These are phyloP conservation scores for Etheostoma cragini DNA, from an alignment of 2,113 vertebrate genomes.

Conservation along the genomic window DNA sequence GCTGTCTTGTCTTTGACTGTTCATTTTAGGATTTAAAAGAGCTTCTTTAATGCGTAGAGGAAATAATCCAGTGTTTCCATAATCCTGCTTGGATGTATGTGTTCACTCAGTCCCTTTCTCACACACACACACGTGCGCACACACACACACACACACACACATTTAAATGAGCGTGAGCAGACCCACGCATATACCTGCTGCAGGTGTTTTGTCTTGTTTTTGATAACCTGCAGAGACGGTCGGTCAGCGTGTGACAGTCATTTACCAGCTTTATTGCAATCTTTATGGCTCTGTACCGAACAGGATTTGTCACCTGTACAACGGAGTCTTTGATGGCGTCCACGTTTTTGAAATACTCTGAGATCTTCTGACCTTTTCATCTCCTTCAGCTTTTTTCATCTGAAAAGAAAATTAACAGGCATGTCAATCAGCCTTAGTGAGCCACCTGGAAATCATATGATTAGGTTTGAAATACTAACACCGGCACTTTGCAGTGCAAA, in stretches of 20 bases:
- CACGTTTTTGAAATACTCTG: conserved; percentile 44
- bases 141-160: not conserved
- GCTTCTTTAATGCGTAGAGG: conserved; percentile 38
- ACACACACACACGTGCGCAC: conserved; percentile 12
- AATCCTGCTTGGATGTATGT: conserved; percentile 64
- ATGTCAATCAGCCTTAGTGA: conserved; percentile 71
- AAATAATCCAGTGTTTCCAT: conserved; percentile 73
- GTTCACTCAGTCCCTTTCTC: conserved; percentile 35
- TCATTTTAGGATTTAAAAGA: conserved; percentile 65
- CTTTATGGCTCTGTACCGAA: conserved; percentile 16
- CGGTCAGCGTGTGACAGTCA: conserved; percentile 34
- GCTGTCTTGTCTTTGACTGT: conserved; percentile 68
- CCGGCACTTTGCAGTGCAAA: conserved; percentile 32
- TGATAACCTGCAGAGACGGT: conserved; percentile 50
- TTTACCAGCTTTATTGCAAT: conserved; percentile 40
- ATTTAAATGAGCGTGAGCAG: not conserved
- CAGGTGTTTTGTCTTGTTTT: conserved; percentile 39
- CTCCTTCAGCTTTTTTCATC: conserved; percentile 49
- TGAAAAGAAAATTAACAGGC: conserved; percentile 60
- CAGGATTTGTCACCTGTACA: conserved; percentile 48
- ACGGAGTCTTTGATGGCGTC: conserved; percentile 46
- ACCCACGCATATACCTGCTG: conserved; percentile 13
- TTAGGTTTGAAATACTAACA: conserved; percentile 31
- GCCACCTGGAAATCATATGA: conserved; percentile 55
- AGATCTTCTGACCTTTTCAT: conserved; percentile 65